Evolutionary conservation across 2,113 vertebrate genomes (phyloP).

Genomic region (Xenotilapia longispinis): DNA sequence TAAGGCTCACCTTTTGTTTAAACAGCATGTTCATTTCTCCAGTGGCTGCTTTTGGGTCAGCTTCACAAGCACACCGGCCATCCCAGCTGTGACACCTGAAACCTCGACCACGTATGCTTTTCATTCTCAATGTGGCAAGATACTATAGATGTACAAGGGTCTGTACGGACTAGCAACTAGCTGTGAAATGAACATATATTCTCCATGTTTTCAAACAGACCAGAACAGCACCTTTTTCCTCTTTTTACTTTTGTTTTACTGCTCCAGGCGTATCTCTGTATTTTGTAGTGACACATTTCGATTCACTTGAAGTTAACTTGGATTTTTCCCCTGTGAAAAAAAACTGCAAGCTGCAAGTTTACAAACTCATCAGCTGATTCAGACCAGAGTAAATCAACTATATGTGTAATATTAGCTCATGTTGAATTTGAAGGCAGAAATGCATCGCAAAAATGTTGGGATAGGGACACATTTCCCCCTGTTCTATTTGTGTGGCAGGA

Average conservation of each 20-base stretch:
- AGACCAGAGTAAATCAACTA: background rate
- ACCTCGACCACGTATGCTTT: background rate
- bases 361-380: background rate
- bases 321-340: background rate
- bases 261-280: background rate
- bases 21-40: background rate
- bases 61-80: background rate
- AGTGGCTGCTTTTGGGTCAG: background rate
- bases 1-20: background rate
- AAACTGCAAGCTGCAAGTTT: background rate
- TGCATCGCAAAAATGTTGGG: background rate
- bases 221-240: background rate
- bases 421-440: background rate
- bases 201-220: background rate
- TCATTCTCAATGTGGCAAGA: background rate
- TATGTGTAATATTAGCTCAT: background rate
- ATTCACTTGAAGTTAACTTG: background rate
- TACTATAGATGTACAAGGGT: background rate
- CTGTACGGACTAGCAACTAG: background rate
- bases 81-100: background rate
- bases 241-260: background rate
- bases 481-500: background rate
- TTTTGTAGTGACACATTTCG: background rate
- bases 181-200: background rate
- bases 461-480: background rate